These are phyloP conservation scores for Entelurus aequoreus DNA, from an alignment of 2,113 vertebrate genomes.

Conservation along the genomic window DNA sequence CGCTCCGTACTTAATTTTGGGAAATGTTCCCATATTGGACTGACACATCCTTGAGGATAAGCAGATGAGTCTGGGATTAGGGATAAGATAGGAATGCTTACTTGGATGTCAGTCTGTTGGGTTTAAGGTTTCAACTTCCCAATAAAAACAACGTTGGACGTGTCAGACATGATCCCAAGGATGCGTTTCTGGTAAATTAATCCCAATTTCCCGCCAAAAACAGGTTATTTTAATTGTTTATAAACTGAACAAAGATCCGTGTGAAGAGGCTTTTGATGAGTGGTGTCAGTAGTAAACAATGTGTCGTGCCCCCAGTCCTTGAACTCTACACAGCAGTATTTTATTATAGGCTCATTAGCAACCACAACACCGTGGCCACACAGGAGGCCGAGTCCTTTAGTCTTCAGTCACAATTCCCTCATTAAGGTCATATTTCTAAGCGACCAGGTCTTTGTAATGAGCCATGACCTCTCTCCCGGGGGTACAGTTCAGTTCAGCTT, in stretches of 20 bases:
- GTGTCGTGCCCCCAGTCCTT: neutral
- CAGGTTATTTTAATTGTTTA: neutral
- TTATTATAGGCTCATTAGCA: conserved; percentile 37
- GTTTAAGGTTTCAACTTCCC: conserved; percentile 26
- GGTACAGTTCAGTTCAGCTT: neutral
- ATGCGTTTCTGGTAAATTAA: neutral
- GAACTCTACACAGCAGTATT: conserved; percentile 6
- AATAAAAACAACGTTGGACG: conserved; percentile 24
- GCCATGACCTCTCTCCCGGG: conserved; percentile 25
- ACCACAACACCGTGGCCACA: conserved; percentile 13
- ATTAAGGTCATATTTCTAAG: conserved; percentile 37
- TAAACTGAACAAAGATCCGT: neutral
- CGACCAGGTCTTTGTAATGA: conserved; percentile 26
- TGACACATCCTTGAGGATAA: conserved; percentile 39
- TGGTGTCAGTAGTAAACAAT: neutral
- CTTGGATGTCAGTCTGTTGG: conserved; percentile 31
- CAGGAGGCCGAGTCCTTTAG: conserved; percentile 48
- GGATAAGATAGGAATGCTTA: conserved; percentile 31
- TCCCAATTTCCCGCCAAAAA: no score
- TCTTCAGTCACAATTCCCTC: conserved; percentile 43
- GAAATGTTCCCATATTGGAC: conserved; percentile 37
- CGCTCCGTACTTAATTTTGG: conserved; percentile 29
- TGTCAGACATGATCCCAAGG: conserved; percentile 4
- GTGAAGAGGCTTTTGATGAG: neutral
- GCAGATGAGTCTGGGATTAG: conserved; percentile 48